Conservation (phyloP, 2,113 vertebrate species). For the Peucedramus taeniatus region DNA sequence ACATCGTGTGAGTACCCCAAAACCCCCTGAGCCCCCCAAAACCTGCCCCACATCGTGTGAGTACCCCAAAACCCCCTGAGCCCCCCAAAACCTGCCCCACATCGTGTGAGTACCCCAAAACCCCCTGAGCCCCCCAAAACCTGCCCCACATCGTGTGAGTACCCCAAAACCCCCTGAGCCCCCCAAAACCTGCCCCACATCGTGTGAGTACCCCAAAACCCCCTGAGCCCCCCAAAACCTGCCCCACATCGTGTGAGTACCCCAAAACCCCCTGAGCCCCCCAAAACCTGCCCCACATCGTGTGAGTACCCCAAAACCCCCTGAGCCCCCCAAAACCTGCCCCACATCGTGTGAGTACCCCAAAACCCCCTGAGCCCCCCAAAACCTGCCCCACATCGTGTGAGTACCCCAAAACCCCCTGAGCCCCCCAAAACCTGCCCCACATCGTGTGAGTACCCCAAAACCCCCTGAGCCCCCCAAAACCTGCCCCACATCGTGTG, state of each 20-base stretch:
- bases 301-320: constrained; percentile 73
- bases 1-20: too few relatives aligned
- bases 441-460: constrained; percentile 73
- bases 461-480: not conserved
- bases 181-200: too few relatives aligned
- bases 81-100: too few relatives aligned
- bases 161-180: too few relatives aligned
- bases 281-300: constrained; percentile 71
- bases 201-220: not conserved
- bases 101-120: not conserved
- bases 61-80: too few relatives aligned
- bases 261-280: not conserved
- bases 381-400: constrained; percentile 85
- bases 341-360: constrained; percentile 78
- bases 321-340: constrained; percentile 60
- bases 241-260: constrained; percentile 76
- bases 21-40: too few relatives aligned
- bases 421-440: too few relatives aligned
- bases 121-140: not conserved
- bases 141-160: constrained; percentile 80
- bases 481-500: constrained; percentile 81
- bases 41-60: too few relatives aligned
- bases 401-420: too few relatives aligned
- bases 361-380: too few relatives aligned
- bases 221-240: constrained; percentile 77